Evolutionary conservation across 2,888 invertebrate species (phyloP), one percentile per base, ranked within the genome.

Genomic region (Ectemnius lituratus): DNA sequence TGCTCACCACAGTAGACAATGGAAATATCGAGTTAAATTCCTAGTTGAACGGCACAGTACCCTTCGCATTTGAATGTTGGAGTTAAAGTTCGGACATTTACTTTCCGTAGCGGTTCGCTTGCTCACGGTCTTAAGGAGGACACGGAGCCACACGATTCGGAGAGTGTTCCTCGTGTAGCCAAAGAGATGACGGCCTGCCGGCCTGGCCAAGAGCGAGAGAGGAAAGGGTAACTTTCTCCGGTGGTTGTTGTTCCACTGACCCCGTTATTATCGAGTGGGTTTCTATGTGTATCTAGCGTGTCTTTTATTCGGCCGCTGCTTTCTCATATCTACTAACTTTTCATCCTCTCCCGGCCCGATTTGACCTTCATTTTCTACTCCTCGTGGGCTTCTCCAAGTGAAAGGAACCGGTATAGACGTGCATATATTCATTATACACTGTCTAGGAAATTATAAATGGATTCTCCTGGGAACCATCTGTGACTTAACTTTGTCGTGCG

Each of bases 191-290:
- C 57, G 37, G 37, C 6, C 8, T 1, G 37, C 37, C 37, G 1
- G 37, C 5, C 5, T 11, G 37, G 37, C 11, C 8, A 6, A 11
- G 6, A 37, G 67, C 67, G 62, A 82, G 81, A 81, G 82, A 79
- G 74, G 83, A 75, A 82, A 77, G 75, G 77, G 82, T 85, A 88
- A 90, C 90, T 90, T 90, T 90, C 90, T 89, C 89, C 86, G 87
- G 83, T 88, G 88, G 88, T 88, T 84, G 89, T 85, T 86, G 89
- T 85, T 86, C 89, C 73, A 90, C 88, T 90, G 86, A 89, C 90
- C 90, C 87, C 88, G 84, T 89, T 89, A 87, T 88, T 84, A 88
- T 86, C 83, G 80, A 84, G 81, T 83, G 80, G 85, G 87, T 87
- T 86, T 88, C 88, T 86, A 85, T 84, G 82, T 72, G 46, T 82